A percentile compares a stretch with the other conserved stretches of the same genome.
Evolutionary conservation across 1,140 invertebrate genomes (phyloP).

Genomic region (Formica exsecta): DNA sequence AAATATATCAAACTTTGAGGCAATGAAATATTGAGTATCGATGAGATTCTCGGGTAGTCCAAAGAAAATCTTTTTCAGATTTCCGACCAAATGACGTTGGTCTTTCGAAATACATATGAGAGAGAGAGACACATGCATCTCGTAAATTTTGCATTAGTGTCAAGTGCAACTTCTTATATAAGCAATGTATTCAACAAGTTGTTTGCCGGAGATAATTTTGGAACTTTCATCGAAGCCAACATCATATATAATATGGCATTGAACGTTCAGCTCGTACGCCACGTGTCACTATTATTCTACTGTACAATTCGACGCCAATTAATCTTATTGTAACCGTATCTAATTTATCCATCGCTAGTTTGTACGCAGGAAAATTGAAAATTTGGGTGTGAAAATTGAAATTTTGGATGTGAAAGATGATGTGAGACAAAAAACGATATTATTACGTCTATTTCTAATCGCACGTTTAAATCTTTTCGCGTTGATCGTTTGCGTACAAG

Average conservation of each 20-base stretch:
- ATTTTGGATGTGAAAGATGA: background rate
- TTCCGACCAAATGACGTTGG: background rate
- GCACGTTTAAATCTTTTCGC: no score
- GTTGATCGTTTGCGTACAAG: background rate
- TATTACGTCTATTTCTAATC: constrained; percentile 11
- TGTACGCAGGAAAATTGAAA: background rate
- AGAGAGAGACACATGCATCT: background rate
- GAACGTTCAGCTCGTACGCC: background rate
- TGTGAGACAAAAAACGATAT: background rate
- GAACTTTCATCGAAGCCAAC: constrained; percentile 36
- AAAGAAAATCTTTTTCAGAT: background rate
- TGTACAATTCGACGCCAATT: background rate
- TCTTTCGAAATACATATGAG: background rate
- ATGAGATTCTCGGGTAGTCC: background rate
- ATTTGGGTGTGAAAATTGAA: background rate
- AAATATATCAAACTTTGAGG: background rate
- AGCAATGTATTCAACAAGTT: constrained; percentile 38
- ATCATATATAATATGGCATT: constrained; percentile 11
- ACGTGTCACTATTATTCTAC: background rate
- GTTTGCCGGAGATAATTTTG: constrained; percentile 49
- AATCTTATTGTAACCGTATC: background rate
- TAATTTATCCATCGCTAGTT: background rate
- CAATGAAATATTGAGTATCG: constrained; percentile 7
- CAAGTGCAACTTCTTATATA: constrained; percentile 37
- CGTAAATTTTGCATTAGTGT: constrained; percentile 15